Base-by-base conservation (phyloP, 2,797 vertebrate species). In the Sebastiscus tertius region DNA sequence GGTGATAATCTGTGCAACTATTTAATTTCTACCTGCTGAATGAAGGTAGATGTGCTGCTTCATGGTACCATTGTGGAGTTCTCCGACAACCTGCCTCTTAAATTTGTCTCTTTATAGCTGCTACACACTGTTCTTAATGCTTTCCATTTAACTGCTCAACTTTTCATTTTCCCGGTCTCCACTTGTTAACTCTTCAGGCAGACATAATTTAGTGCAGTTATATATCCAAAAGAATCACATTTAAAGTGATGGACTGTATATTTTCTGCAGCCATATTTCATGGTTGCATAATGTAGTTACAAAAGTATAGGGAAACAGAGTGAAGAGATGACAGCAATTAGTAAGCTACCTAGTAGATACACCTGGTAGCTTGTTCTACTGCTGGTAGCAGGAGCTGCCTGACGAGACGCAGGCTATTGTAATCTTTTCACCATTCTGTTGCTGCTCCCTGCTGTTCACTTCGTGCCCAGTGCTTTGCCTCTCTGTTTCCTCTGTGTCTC, bases 381-480 rank as follows among this genome's bases (percentile, higher is more conserved):
- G 20, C 39, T 61, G 11, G 36, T 55, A 56, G 20, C 29, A 20
- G 36, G 6, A 72, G 54, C 20, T 67, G 27, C 80, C 13, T 73
- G 18, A 71, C 22, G 31, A 52, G 82, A 76, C 60, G 31, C 49
- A 76, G 36, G n/a, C 63, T 42, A 26, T 62, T 67, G 22, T 66
- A 26, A 12, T 63, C 49, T 63, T 58, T 80, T 62, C 49, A 61
- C 27, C 64, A 75, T 81, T 83, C 65, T 80, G 34, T 59, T 88
- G 75, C 81, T 91, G 88, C 85, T 80, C 77, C 54, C 81, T 88
- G 72, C 83, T 90, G 85, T 83, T 86, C 76, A 72, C 76, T 86
- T 61, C 8, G 69, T 55, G 29, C 70, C 52, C 1, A 34, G n/a
- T 66, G 55, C 66, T 75, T 64, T n/a, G 33, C 20, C 54, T 70